Evolutionary conservation across 2,113 vertebrate species (phyloP).

Genomic region (Pavo muticus): DNA sequence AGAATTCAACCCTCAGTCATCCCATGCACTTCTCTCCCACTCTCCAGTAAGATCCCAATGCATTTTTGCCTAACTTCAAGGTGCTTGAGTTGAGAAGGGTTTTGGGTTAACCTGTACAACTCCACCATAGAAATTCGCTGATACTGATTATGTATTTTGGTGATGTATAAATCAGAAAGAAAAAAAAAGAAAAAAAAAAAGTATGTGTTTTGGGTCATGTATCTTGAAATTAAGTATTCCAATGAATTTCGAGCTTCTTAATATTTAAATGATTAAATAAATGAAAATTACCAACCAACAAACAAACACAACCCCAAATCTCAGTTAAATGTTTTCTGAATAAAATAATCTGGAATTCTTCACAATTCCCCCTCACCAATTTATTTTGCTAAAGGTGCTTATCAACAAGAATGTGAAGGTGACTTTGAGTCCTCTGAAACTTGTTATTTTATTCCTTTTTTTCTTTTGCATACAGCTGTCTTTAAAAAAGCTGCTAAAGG

Average conservation of each 20-base stretch:
- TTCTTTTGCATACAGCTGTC: background rate
- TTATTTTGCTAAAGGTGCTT: background rate
- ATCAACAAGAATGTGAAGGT: background rate
- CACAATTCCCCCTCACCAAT: background rate
- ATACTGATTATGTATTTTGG: background rate
- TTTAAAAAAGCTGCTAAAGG: background rate
- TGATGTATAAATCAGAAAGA: background rate
- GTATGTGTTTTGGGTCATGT: background rate
- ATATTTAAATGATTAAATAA: background rate
- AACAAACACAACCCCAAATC: no score
- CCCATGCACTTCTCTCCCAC: accelerated
- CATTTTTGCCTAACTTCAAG: background rate
- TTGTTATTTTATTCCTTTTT: background rate
- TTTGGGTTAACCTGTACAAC: background rate
- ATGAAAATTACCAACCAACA: background rate
- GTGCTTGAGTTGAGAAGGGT: background rate
- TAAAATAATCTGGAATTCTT: background rate
- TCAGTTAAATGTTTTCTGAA: background rate
- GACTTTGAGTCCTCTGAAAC: background rate
- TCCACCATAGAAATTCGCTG: accelerated
- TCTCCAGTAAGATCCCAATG: background rate
- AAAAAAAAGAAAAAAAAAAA: background rate
- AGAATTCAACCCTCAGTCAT: background rate
- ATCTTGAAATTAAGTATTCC: background rate
- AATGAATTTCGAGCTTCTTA: background rate